Evolutionary conservation across 2,888 invertebrate species (phyloP).

Genomic region (Chalcis sispes): DNA sequence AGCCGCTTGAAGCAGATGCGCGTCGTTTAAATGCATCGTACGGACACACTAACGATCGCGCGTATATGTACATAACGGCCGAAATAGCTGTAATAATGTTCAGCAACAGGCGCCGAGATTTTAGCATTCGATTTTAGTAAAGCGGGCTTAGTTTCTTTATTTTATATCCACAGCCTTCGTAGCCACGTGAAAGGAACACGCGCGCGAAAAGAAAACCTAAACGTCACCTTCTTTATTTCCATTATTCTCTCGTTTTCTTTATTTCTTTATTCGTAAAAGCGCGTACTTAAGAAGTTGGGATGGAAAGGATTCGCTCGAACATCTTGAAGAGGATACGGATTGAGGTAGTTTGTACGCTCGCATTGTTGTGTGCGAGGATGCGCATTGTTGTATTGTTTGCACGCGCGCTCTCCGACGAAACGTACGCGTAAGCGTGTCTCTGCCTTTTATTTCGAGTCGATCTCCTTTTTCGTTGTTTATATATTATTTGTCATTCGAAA

Average conservation of each 20-base stretch:
- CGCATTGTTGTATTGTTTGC: background rate
- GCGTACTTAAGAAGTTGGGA: slow-evolving; percentile 22
- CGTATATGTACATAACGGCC: background rate
- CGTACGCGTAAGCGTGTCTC: too few relatives aligned
- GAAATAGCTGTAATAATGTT: too few relatives aligned
- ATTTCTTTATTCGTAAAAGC: slow-evolving; percentile 14
- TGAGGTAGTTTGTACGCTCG: slow-evolving; percentile 3
- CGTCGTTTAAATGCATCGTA: slow-evolving; percentile 4
- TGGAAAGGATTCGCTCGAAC: slow-evolving; percentile 32
- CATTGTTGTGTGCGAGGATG: background rate
- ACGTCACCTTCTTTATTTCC: background rate
- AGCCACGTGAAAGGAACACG: background rate
- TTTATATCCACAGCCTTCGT: too few relatives aligned
- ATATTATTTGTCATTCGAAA: too few relatives aligned
- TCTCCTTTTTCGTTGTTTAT: too few relatives aligned
- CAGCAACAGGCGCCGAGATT: slow-evolving; percentile 40
- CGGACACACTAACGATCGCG: slow-evolving; percentile 7
- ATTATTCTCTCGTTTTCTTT: slow-evolving; percentile 4
- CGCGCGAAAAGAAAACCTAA: background rate
- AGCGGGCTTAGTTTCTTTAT: background rate
- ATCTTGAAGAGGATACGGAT: slow-evolving; percentile 25
- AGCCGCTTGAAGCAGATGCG: background rate
- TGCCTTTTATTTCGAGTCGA: too few relatives aligned
- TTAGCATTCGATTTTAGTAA: slow-evolving; percentile 21
- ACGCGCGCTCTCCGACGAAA: too few relatives aligned